Percentiles rank a stretch among this genome's conserved stretches.
Evolutionary conservation across 2,888 invertebrate genomes (phyloP).

Genomic region (Aphelenchoides bicaudatus): DNA sequence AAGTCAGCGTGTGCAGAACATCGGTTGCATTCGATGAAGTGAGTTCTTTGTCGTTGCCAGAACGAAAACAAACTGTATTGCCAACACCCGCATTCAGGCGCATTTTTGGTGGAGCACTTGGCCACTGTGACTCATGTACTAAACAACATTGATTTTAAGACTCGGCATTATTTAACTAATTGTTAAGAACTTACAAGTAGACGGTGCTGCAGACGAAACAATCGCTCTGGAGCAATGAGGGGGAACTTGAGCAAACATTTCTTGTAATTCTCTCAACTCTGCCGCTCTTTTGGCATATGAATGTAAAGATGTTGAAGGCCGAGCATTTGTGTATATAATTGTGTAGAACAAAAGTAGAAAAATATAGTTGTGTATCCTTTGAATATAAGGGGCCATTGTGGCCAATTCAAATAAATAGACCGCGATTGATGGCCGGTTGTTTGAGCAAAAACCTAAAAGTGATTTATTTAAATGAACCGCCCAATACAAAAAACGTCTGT

Average conservation of each 20-base stretch:
- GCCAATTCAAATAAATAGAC: no score
- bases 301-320: no score
- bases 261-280: constrained; percentile 11
- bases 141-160: background rate
- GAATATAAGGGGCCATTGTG: no score
- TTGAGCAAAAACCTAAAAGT: no score
- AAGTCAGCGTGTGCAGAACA: constrained; percentile 48
- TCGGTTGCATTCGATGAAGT: constrained; percentile 4
- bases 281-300: constrained; percentile 3
- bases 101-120: constrained; percentile 18
- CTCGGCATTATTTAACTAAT: background rate
- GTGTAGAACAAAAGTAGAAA: no score
- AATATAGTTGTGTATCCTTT: no score
- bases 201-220: constrained; percentile 28
- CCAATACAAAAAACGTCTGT: no score
- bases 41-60: background rate
- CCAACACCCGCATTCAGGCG: constrained; percentile 35
- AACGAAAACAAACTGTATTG: constrained; percentile 37
- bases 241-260: constrained; percentile 25
- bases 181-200: constrained; percentile 25
- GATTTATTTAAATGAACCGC: no score
- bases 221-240: constrained; percentile 38
- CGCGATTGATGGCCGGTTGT: no score
- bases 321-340: no score
- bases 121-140: constrained; percentile 14